Evolutionary conservation across 2,113 vertebrate species (phyloP), one percentile per base, ranked within the genome.

Genomic region (Cardinalis cardinalis): DNA sequence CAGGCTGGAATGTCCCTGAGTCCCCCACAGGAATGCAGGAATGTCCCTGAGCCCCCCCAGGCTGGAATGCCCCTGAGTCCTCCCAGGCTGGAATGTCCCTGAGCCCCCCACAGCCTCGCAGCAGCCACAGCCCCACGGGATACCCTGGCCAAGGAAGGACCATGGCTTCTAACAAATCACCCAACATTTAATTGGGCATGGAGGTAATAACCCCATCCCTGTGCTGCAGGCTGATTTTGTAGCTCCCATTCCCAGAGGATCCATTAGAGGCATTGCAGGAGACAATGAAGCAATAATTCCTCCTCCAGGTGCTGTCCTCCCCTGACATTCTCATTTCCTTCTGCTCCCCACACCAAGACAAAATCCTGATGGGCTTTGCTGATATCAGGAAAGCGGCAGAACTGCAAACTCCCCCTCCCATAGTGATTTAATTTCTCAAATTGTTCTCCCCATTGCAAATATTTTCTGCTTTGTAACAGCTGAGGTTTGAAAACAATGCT

Each of bases 401-500:
- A 10, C 61, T 9, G 41, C 77, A 61, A 61, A 12, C 34, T 60
- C 69, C 29, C 48, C 34, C 77, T 69, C 77, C 74, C 49, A 26
- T 84, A 53, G 13, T 2, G 6, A 41, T 78, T 69, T 49, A 36
- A 92, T 46, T 71, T 34, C 87, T 91, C 84, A 28, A 82, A 43
- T 65, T 32, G 7, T 44, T 76, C 78, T 94, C 82, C 73, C 21
- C 59, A 32, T 40, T 52, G 85, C 69, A 96, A 94, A 94, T 81
- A 77, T 86, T 88, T 81, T 63, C 90, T 81, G 76, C 21, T 84
- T 81, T 71, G 72, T 32, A 91, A 44, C 76, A 77, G 83, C 83
- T 74, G 92, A 88, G 90, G 76, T 90, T 94, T 84, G 88, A 59
- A 88, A 91, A 83, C 94, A 88, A 80, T 48, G 34, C 71, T 65